Base-by-base conservation (phyloP, 2,888 invertebrate genomes). In the Halocaridina rubra region DNA sequence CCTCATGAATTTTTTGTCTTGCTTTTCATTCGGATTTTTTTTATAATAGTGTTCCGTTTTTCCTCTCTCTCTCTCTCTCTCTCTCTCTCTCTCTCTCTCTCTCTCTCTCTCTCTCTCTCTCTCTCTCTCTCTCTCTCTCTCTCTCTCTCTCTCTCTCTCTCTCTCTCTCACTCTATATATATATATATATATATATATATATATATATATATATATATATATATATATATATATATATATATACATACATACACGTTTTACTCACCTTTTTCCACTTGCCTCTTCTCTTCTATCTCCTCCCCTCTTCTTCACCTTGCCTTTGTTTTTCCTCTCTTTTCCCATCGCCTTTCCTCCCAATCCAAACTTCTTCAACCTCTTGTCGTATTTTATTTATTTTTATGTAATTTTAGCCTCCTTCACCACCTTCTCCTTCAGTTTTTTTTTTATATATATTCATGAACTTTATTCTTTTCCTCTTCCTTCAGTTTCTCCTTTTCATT, bases 71-170 rank as follows among this genome's bases (percentile, higher is more conserved):
- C 27, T 30, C 67, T 27, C 67, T 16, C 67, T 30, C 67, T 27
- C 69, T 67, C 29, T 67, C 69, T 64, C 30, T 27, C 69, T 69
- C 22, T 24, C 39, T 32, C 57, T 30, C 59, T 33, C 71, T 30
- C 53, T 30, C 13, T 53, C 64, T 39, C 53, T 27, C 67, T 33
- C 57, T 30, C 67, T 22, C 29, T 61, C 39, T 72, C 32, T 33
- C 46, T 32, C 74, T 27, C 74, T 46, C 2, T 74, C 24, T 39
- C 71, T 71, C 71, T 71, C 71, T 71, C 71, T 71, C 71, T 71
- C 71, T 71, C 71, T 71, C 71, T 71, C 71, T 71, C 71, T 71
- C 71, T 71, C 71, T 71, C 71, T 71, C 71, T 71, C 71, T 71
- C 71, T 71, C 71, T 71, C 71, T 71, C 71, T 61, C 61, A 24